A percentile compares a stretch with the other conserved stretches of the same genome.
Evolutionary conservation across 1,140 invertebrate species (phyloP).

Genomic region (Drosophila persimilis): DNA sequence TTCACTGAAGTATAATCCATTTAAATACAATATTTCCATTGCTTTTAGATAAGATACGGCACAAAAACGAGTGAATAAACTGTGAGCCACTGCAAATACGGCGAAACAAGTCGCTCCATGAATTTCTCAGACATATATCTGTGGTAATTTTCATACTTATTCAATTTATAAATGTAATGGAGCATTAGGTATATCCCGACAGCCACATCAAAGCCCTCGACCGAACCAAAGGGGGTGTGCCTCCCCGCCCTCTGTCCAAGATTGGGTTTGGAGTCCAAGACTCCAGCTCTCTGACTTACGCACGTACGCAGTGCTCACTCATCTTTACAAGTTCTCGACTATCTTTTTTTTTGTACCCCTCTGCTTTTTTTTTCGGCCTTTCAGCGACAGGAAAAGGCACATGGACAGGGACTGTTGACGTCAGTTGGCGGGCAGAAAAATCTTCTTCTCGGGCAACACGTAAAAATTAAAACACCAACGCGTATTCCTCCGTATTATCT

Average conservation of each 20-base stretch:
- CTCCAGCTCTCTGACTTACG: constrained; percentile 68
- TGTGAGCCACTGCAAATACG: no score
- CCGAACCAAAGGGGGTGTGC: constrained; percentile 28
- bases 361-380: constrained; percentile 17
- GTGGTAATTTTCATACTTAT: constrained; percentile 5
- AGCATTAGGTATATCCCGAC: constrained; percentile 20
- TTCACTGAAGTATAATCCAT: no score
- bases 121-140: not conserved
- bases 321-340: constrained; percentile 57
- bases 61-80: no score
- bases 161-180: constrained; percentile 40
- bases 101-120: no score
- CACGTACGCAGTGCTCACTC: constrained; percentile 68
- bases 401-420: constrained; percentile 25
- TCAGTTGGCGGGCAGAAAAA: constrained; percentile 35
- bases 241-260: constrained; percentile 10
- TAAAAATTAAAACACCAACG: constrained; percentile 78
- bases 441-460: constrained; percentile 63
- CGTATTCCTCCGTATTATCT: constrained; percentile 35
- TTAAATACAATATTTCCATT: no score
- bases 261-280: constrained; percentile 33
- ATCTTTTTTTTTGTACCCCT: constrained; percentile 20
- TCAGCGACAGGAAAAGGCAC: constrained; percentile 28
- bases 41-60: no score
- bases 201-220: constrained; percentile 49